Conservation (phyloP, 2,113 vertebrate genomes). For the Donacobius atricapilla region DNA sequence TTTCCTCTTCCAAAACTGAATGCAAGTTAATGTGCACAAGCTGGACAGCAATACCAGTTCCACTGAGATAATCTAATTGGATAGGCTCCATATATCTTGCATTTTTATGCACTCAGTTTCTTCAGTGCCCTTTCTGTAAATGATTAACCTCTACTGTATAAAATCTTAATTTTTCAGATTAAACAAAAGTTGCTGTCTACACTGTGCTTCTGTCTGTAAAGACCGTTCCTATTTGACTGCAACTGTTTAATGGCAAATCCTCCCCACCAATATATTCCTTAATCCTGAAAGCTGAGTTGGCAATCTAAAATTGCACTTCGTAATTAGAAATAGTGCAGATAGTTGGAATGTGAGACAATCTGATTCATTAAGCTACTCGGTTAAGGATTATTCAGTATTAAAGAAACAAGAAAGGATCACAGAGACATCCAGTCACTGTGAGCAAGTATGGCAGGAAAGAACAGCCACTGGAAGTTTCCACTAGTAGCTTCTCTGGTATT, state of each 20-base stretch:
- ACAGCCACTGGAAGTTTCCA: background rate
- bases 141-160: background rate
- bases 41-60: background rate
- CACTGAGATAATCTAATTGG: background rate
- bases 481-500: background rate
- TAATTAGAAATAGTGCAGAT: background rate
- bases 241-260: background rate
- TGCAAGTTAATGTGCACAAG: fast-evolving
- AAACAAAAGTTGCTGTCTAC: background rate
- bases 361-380: background rate
- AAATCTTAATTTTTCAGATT: background rate
- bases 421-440: background rate
- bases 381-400: background rate
- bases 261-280: background rate
- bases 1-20: background rate
- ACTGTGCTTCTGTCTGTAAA: background rate
- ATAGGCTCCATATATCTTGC: background rate
- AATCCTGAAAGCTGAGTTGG: background rate
- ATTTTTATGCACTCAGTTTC: background rate
- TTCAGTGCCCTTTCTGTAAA: background rate
- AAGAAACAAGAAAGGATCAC: background rate
- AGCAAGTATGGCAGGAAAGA: background rate
- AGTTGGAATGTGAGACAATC: background rate
- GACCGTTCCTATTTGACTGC: background rate
- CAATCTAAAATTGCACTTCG: background rate